Evolutionary conservation across 2,113 vertebrate genomes (phyloP), one percentile per base, ranked within the genome.

Genomic region (Clupea harengus): DNA sequence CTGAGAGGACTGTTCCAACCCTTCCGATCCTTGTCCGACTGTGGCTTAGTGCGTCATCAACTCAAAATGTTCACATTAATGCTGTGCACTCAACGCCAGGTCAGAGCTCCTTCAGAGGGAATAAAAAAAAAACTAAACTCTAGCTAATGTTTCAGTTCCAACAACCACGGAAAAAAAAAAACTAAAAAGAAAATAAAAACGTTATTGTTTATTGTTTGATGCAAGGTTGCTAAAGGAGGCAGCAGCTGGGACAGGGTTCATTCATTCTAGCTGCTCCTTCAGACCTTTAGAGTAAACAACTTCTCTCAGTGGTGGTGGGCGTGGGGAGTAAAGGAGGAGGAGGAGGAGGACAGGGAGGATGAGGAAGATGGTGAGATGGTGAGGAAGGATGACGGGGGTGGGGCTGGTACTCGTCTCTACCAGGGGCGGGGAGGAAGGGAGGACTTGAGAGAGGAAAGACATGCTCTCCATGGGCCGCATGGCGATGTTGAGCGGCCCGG

Each of bases 381-480:
- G 45, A 57, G 81, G 85, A 85, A 28, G 82, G 60, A 64, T 82
- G 88, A 88, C 84, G 39, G 17, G 60, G 52, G 50, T 52, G 45
- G 7, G n/a, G 84, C 8, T 50, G 18, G 22, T 85, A 85, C 81
- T 49, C 44, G 18, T 17, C 49, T 91, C 95, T 97, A 99, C 98
- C 97, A 99, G 84, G n/a, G 97, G 98, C 32, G 97, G 97, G 92
- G 98, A 97, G 28, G 98, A 98, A 90, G 97, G 98, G 95, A 99
- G 94, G 92, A 98, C 97, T 94, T 99, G 98, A 93, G 98, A 97
- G 92, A 99, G 96, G 93, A 99, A 99, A 92, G 97, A 95, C 98
- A 99, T 99, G 95, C 97, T 99, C 89, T 99, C 98, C 91, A 99
- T 97, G 25, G 97, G 95, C 90, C 98, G 95, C 97, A 99, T 99